Evolutionary conservation across 2,797 vertebrate species (phyloP).

Genomic region (Sphenodon punctatus): DNA sequence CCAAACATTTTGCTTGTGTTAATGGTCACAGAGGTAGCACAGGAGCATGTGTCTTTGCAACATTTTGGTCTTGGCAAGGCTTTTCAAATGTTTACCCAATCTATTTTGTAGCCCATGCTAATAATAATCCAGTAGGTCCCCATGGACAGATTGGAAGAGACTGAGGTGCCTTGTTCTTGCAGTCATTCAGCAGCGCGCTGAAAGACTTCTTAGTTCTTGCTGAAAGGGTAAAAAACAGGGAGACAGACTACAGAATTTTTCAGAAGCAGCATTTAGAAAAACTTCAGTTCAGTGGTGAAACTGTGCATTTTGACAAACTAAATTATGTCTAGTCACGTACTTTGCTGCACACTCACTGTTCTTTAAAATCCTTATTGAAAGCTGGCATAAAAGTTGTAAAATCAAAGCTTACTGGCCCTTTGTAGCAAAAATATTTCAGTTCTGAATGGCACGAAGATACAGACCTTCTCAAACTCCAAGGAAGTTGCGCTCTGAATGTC

Average conservation of each 20-base stretch:
- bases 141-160: slow-evolving; percentile 46
- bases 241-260: slow-evolving; percentile 70
- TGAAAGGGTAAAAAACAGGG: slow-evolving; percentile 57
- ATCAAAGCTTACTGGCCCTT: background rate
- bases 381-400: background rate
- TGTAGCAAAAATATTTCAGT: background rate
- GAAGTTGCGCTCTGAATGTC: background rate
- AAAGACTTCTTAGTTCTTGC: slow-evolving; percentile 74
- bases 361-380: background rate
- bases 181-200: slow-evolving; percentile 63
- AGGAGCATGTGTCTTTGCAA: slow-evolving; percentile 63
- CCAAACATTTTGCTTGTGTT: slow-evolving; percentile 45
- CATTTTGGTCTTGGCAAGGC: slow-evolving; percentile 54
- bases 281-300: slow-evolving; percentile 58
- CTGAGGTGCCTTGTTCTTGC: slow-evolving; percentile 72
- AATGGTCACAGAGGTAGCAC: slow-evolving; percentile 26
- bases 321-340: no score
- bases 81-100: slow-evolving; percentile 77
- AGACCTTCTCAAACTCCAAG: background rate
- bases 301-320: slow-evolving; percentile 52
- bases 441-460: background rate
- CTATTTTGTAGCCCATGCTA: slow-evolving; percentile 71
- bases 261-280: slow-evolving; percentile 73
- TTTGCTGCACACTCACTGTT: background rate
- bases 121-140: slow-evolving; percentile 74